Conservation (phyloP, 2,113 vertebrate species). For the Atrichornis clamosus region DNA sequence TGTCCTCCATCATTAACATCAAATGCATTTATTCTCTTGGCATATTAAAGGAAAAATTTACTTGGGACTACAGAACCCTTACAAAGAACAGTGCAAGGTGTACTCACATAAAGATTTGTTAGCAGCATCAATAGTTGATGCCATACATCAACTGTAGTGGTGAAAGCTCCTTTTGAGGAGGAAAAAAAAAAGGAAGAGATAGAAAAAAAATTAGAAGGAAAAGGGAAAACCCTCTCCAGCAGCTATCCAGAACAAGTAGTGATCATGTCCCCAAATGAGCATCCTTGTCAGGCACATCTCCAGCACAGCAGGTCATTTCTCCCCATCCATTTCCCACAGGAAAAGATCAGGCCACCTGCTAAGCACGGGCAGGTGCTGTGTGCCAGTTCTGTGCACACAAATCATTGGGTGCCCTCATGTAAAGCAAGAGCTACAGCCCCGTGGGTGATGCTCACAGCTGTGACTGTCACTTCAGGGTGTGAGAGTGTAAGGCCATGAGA, state of each 20-base stretch:
- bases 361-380: neutral
- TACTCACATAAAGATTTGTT: neutral
- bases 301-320: neutral
- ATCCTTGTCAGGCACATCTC: neutral
- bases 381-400: neutral
- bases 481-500: neutral
- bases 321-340: neutral
- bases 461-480: neutral
- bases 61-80: neutral
- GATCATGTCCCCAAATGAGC: neutral
- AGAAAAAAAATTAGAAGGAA: neutral
- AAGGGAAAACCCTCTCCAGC: neutral
- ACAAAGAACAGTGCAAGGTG: neutral
- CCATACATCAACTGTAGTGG: neutral
- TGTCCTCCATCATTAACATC: neutral
- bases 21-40: neutral
- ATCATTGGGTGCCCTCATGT: neutral
- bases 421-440: neutral
- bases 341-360: neutral
- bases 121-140: neutral
- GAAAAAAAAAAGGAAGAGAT: accelerated
- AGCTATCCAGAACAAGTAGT: neutral
- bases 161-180: neutral
- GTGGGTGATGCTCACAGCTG: accelerated
- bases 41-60: neutral